These are phyloP conservation scores for Saguinus midas DNA, from an alignment of 2,113 vertebrate species.

Conservation along the genomic window DNA sequence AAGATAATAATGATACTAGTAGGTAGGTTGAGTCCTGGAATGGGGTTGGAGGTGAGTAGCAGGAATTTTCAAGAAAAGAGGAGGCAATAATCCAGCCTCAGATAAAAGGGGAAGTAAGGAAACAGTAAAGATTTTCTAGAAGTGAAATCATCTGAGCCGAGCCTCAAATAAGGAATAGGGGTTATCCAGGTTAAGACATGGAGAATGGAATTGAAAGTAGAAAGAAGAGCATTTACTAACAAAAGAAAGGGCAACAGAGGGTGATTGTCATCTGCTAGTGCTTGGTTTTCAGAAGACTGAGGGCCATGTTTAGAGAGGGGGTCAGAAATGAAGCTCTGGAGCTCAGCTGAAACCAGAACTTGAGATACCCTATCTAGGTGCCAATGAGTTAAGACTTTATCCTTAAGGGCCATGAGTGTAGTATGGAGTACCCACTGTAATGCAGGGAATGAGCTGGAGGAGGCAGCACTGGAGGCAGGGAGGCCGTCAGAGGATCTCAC, in stretches of 20 bases:
- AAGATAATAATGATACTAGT: too few species aligned
- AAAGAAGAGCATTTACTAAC: background rate
- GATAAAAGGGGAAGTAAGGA: background rate
- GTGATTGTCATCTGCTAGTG: background rate
- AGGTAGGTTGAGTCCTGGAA: too few species aligned
- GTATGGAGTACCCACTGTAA: background rate
- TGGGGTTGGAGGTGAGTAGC: background rate
- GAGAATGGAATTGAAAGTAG: background rate
- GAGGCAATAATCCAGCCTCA: background rate
- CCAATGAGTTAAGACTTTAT: background rate
- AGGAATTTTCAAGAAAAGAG: background rate
- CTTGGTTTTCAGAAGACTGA: background rate
- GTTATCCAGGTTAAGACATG: background rate
- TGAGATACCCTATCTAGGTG: too few species aligned
- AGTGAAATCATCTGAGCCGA: background rate
- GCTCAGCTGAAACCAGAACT: background rate
- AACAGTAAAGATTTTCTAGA: background rate
- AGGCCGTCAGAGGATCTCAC: background rate
- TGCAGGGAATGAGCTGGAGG: background rate
- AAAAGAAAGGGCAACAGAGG: background rate
- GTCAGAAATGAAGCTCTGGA: background rate
- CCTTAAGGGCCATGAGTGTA: background rate
- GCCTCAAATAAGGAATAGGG: background rate
- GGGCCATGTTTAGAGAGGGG: accelerated
- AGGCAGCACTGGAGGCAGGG: background rate